phyloP scores from a whole-genome alignment of 2,888 invertebrate species.

The Parnassius mnemosyne region DNA sequence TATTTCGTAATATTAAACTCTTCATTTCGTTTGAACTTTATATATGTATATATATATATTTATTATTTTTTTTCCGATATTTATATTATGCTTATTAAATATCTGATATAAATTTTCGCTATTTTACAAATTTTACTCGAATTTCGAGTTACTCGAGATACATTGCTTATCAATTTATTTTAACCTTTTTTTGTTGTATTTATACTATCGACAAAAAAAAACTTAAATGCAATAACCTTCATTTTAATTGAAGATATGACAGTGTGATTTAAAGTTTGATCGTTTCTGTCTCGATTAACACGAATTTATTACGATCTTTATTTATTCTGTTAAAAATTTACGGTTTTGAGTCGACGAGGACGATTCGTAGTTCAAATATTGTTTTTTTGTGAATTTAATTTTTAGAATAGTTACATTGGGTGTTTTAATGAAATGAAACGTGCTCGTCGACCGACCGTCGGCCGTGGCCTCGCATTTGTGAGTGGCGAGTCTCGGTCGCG shows the following conservation, averaged over 20 bases:
- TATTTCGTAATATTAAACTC: background rate
- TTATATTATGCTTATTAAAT: background rate
- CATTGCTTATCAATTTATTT: too few relatives aligned
- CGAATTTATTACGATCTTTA: background rate
- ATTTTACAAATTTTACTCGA: background rate
- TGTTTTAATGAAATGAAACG: background rate
- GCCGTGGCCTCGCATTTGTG: constrained; percentile 18
- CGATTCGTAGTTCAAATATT: background rate
- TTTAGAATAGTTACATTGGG: background rate
- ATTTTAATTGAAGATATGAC: too few relatives aligned
- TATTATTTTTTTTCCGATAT: constrained; percentile 1
- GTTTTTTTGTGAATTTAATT: background rate
- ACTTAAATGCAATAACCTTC: too few relatives aligned
- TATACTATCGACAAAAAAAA: too few relatives aligned
- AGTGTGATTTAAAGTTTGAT: too few relatives aligned
- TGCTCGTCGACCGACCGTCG: constrained; percentile 7
- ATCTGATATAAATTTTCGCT: background rate
- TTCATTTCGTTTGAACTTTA: too few relatives aligned
- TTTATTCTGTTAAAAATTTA: background rate
- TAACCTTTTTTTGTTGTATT: too few relatives aligned
- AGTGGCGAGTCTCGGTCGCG: constrained; percentile 11
- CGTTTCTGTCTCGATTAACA: constrained; percentile 1
- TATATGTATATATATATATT: constrained; percentile 2
- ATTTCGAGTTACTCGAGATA: constrained; percentile 9
- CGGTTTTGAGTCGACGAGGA: constrained; percentile 6